A percentile compares a stretch with the other conserved stretches of the same genome.
phyloP scores from a whole-genome alignment of 1,140 invertebrate genomes.

The Bombyx mandarina region DNA sequence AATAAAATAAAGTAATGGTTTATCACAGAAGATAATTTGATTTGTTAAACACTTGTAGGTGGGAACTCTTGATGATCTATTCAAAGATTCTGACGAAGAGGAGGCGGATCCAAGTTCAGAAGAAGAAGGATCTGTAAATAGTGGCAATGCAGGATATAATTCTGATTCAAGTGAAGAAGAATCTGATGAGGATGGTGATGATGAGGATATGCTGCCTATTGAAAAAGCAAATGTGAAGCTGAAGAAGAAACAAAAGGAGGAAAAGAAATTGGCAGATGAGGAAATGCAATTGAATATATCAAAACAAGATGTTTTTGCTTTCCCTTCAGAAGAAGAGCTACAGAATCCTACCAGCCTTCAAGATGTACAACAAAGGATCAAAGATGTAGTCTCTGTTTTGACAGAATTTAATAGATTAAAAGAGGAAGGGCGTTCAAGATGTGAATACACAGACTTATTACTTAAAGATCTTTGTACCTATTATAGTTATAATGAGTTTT shows the following conservation, averaged over 20 bases:
- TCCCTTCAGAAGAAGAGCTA: constrained; percentile 81
- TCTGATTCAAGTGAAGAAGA: constrained; percentile 66
- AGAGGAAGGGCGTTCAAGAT: constrained; percentile 80
- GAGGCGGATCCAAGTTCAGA: constrained; percentile 41
- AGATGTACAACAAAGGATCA: constrained; percentile 91
- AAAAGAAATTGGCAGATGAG: constrained; percentile 83
- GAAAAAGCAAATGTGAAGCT: constrained; percentile 89
- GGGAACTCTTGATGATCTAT: constrained; percentile 62
- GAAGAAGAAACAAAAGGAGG: constrained; percentile 79
- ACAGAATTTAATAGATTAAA: constrained; percentile 89
- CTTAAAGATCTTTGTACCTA: constrained; percentile 92
- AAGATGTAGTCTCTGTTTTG: constrained; percentile 89
- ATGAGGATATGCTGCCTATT: constrained; percentile 85
- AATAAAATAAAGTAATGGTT: not conserved
- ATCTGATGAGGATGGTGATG: constrained; percentile 64
- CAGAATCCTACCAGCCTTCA: constrained; percentile 82
- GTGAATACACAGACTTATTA: constrained; percentile 88
- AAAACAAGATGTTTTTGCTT: constrained; percentile 81
- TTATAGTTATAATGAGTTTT: constrained; percentile 97
- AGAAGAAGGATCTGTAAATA: constrained; percentile 39
- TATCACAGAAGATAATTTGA: constrained; percentile 1
- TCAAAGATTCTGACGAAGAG: constrained; percentile 60
- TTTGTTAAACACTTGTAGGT: constrained; percentile 37
- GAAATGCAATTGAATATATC: constrained; percentile 84
- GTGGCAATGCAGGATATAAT: constrained; percentile 45